phyloP scores from a whole-genome alignment of 2,888 invertebrate genomes.

The Luperina testacea region DNA sequence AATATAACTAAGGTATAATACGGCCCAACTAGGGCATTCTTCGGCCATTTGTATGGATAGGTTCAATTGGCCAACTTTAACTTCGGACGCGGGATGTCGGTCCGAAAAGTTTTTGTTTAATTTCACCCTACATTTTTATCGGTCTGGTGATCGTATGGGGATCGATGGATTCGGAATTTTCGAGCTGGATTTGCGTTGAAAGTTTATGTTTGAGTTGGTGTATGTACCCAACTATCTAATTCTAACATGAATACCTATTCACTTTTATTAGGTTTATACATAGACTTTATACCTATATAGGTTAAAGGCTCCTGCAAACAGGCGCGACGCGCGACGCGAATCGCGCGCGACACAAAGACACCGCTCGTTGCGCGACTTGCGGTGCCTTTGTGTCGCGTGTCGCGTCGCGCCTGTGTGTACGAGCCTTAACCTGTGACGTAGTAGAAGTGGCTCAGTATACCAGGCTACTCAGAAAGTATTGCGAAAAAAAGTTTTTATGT shows the following conservation, averaged over 20 bases:
- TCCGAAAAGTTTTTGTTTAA: constrained; percentile 64
- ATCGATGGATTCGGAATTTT: constrained; percentile 28
- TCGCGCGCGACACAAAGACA: too few species aligned
- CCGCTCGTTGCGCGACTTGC: too few species aligned
- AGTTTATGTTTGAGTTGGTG: constrained; percentile 38
- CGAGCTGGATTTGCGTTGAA: constrained; percentile 32
- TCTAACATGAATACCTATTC: background rate
- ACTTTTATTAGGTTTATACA: background rate
- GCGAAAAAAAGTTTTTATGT: too few species aligned
- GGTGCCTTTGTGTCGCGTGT: too few species aligned
- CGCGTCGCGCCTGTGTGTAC: too few species aligned
- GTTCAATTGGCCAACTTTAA: constrained; percentile 60
- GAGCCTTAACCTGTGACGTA: too few species aligned
- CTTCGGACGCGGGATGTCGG: constrained; percentile 40
- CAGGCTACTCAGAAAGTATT: too few species aligned
- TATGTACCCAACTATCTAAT: constrained; percentile 1
- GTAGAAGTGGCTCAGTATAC: too few species aligned
- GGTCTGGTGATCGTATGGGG: constrained; percentile 38
- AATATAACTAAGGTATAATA: constrained; percentile 22
- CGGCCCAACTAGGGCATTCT: constrained; percentile 14
- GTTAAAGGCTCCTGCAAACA: too few species aligned
- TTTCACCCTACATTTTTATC: constrained; percentile 62
- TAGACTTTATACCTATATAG: background rate
- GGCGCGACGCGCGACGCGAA: too few species aligned
- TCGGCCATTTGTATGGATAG: constrained; percentile 51